A percentile compares a stretch with the other conserved stretches of the same genome.
These are phyloP conservation scores for Proterorhinus semilunaris DNA, from an alignment of 2,113 vertebrate species.

Conservation along the genomic window DNA sequence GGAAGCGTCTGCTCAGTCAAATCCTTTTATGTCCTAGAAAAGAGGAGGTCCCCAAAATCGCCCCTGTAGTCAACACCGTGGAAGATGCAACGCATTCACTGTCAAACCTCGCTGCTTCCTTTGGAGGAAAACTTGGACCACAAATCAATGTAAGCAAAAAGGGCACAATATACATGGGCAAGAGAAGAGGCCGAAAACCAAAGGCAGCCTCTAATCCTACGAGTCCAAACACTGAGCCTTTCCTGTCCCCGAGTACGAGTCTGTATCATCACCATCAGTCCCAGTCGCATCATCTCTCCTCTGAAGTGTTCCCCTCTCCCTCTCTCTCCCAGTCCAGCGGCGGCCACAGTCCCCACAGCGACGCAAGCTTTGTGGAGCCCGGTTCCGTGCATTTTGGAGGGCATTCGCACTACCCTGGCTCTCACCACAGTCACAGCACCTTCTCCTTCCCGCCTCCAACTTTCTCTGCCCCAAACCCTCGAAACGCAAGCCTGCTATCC, in stretches of 20 bases:
- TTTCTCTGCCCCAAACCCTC: slow-evolving; percentile 76
- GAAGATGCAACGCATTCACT: slow-evolving; percentile 82
- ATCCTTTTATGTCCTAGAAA: slow-evolving; percentile 80
- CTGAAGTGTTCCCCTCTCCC: slow-evolving; percentile 88
- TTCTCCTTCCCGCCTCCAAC: slow-evolving; percentile 77
- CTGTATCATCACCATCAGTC: slow-evolving; percentile 75
- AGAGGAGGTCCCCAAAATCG: slow-evolving; percentile 67
- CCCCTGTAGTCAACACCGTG: slow-evolving; percentile 58
- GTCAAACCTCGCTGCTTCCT: slow-evolving; percentile 90
- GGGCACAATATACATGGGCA: slow-evolving; percentile 99
- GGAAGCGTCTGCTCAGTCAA: slow-evolving; percentile 94
- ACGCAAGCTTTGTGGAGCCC: slow-evolving; percentile 93
- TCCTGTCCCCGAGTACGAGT: slow-evolving; percentile 75
- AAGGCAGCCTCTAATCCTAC: slow-evolving; percentile 70
- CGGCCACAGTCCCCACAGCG: slow-evolving; percentile 93
- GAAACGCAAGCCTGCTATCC: slow-evolving; percentile 52
- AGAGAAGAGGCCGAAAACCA: slow-evolving; percentile 96
- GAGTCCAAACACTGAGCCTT: slow-evolving; percentile 65
- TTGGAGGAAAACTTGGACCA: slow-evolving; percentile 91
- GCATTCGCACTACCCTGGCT: slow-evolving; percentile 72
- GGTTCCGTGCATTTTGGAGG: slow-evolving; percentile 87
- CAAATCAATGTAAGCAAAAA: slow-evolving; percentile 99
- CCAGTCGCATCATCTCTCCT: slow-evolving; percentile 75
- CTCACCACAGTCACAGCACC: slow-evolving; percentile 71
- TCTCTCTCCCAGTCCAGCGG: slow-evolving; percentile 91